Evolutionary conservation across 2,797 vertebrate genomes (phyloP).

Genomic region (Liparis tanakae): DNA sequence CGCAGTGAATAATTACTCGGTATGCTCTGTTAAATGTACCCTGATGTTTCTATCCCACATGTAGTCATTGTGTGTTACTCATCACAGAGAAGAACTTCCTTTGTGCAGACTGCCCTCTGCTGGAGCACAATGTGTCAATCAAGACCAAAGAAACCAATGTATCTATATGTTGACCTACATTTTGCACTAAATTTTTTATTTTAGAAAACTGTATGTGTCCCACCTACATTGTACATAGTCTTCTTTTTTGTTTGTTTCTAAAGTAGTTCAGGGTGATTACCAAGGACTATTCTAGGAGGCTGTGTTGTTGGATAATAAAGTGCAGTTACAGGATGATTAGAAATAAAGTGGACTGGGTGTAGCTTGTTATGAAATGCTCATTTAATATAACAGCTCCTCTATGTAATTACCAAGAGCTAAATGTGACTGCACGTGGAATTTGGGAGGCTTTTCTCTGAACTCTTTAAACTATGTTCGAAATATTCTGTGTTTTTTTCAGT

Average conservation of each 20-base stretch:
- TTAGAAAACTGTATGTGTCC: not conserved
- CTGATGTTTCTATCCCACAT: conserved; percentile 17
- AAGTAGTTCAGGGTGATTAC: conserved; percentile 4
- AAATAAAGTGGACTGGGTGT: conserved; percentile 10
- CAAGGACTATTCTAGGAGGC: not conserved
- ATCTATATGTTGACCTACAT: not conserved
- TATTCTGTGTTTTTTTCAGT: not conserved
- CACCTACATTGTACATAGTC: not conserved
- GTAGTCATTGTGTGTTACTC: conserved; percentile 15
- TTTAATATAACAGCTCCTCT: conserved; percentile 23
- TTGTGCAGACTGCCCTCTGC: conserved; percentile 76
- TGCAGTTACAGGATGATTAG: conserved; percentile 2
- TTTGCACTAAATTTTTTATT: not conserved
- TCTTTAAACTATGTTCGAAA: not conserved
- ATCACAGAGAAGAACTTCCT: conserved; percentile 28
- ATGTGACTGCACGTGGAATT: not conserved
- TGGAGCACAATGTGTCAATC: conserved; percentile 38
- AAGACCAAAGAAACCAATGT: conserved; percentile 7
- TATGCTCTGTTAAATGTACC: not conserved
- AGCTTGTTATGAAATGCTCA: conserved; percentile 22
- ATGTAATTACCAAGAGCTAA: not conserved
- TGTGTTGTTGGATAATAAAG: conserved; percentile 27
- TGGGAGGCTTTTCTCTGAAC: conserved; percentile 1
- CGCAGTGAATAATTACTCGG: conserved; percentile 15
- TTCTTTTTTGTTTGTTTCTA: not conserved